phyloP scores from a whole-genome alignment of 2,797 vertebrate genomes.

The Sarcophilus harrisii region DNA sequence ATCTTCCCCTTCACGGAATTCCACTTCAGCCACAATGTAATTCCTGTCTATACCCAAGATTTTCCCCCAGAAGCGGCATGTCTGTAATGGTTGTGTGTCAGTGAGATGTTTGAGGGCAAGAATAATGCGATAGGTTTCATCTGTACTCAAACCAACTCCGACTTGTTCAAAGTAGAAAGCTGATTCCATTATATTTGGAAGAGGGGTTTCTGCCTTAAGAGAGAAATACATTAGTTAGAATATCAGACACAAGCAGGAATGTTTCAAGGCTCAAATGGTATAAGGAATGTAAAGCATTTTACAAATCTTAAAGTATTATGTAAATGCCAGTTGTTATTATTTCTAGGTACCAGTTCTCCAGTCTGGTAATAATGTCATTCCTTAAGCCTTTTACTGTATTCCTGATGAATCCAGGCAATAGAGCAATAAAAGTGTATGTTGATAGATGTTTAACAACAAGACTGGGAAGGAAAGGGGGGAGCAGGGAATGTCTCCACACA shows the following conservation, averaged over 20 bases:
- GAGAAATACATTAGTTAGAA: slow-evolving; percentile 65
- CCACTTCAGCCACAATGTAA: slow-evolving; percentile 91
- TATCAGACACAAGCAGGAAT: neutral
- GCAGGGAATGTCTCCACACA: neutral
- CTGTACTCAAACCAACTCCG: slow-evolving; percentile 90
- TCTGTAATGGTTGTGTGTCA: slow-evolving; percentile 86
- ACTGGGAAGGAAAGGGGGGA: neutral
- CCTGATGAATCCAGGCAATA: neutral
- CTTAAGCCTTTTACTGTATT: neutral
- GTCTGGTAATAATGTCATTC: neutral
- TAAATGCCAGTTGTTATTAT: neutral
- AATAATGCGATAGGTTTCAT: slow-evolving; percentile 91
- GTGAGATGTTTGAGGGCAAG: slow-evolving; percentile 93
- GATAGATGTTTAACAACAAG: neutral
- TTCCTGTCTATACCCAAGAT: slow-evolving; percentile 91
- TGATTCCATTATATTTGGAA: slow-evolving; percentile 92
- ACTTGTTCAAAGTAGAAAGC: slow-evolving; percentile 94
- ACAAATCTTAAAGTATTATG: neutral
- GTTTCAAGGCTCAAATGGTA: neutral
- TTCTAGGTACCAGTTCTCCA: neutral
- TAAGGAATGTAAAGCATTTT: neutral
- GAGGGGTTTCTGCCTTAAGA: slow-evolving; percentile 85
- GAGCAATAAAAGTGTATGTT: neutral
- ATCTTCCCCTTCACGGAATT: slow-evolving; percentile 82
- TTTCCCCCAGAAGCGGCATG: slow-evolving; percentile 96